These are phyloP conservation scores for Oreochromis mossambicus DNA, from an alignment of 2,797 vertebrate species.

Conservation along the genomic window DNA sequence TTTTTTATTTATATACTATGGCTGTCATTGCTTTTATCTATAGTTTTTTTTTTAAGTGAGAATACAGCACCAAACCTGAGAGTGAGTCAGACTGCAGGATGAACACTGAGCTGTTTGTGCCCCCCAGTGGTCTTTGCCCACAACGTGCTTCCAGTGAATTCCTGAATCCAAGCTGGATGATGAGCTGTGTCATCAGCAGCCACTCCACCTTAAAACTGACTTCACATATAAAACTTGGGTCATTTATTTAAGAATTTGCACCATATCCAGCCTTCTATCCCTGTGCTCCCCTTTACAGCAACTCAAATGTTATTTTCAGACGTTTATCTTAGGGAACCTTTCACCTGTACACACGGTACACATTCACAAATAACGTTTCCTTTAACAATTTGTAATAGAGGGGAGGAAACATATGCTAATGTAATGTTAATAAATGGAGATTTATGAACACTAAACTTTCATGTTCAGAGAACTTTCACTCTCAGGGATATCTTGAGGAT, in stretches of 20 bases:
- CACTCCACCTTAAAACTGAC: neutral
- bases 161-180: neutral
- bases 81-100: neutral
- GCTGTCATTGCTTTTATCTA: neutral
- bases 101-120: neutral
- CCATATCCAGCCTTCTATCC: neutral
- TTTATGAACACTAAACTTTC: neutral
- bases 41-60: neutral
- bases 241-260: neutral
- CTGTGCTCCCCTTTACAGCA: neutral
- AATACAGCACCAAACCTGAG: neutral
- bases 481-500: neutral
- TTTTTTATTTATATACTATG: neutral
- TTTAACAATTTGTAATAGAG: fast-evolving
- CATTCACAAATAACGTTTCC: neutral
- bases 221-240: neutral
- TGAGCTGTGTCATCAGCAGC: neutral
- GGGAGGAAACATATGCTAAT: neutral
- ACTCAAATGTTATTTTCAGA: neutral
- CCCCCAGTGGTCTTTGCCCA: neutral
- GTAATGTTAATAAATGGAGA: neutral
- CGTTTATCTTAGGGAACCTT: fast-evolving
- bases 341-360: neutral
- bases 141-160: neutral
- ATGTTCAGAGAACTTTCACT: neutral